Evolutionary conservation across 2,113 vertebrate species (phyloP), one percentile per base, ranked within the genome.

Genomic region (Symphodus melops): DNA sequence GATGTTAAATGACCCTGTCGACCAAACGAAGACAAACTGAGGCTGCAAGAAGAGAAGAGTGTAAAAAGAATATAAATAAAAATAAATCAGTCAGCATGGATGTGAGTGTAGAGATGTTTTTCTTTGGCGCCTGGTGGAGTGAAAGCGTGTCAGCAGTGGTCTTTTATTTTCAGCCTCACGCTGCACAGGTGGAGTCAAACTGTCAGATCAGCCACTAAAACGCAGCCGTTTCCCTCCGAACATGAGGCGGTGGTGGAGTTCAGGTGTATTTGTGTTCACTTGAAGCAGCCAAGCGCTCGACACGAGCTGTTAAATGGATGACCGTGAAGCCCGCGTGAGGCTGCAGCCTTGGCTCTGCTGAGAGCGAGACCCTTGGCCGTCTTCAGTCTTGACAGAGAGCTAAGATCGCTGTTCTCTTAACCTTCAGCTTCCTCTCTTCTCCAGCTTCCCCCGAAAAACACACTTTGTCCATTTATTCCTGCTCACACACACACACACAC

Each of bases 321-420:
- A 73, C 75, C 54, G 60, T 84, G 74, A 70, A 70, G 83, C 71
- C 21, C 16, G 68, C 55, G 56, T 63, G 62, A 59, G 71, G 13
- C 60, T 12, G 59, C 62, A 55, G 85, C 82, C 88, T 91, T 83
- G 75, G 74, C 68, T 21, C 55, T 19, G 51, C 78, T 80, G 69
- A 88, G 81, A 77, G 79, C 62, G 3, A 71, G 83, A 73, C 79
- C 81, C 72, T 84, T 62, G 78, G 75, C 81, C 28, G 42, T 66
- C 36, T 37, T 16, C 64, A 68, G 81, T 72, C 72, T 72, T 77
- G 77, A 81, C 83, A 79, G 81, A 79, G 85, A 86, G 79, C 79
- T 86, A 77, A 88, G 80, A 53, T 88, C 57, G 64, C 83, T 82
- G 83, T 79, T 88, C 86, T 87, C 83, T 88, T 91, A 75, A 87